These are phyloP conservation scores for Chauna torquata DNA, from an alignment of 2,113 vertebrate species.

Conservation along the genomic window DNA sequence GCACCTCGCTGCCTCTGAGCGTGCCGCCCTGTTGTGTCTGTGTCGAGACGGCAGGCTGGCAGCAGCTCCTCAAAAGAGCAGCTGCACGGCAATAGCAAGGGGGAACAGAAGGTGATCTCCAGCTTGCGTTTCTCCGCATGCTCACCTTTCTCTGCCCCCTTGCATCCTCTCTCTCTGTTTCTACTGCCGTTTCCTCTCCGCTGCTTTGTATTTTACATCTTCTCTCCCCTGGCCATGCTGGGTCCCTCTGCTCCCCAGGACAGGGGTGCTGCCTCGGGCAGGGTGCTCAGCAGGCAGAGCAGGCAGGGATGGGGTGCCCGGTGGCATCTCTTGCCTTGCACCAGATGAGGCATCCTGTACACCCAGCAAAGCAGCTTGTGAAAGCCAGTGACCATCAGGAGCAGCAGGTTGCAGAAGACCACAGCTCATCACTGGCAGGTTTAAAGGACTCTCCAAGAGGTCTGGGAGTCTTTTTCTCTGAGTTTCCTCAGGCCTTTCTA, in stretches of 20 bases:
- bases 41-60: not conserved
- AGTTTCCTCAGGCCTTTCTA: not conserved
- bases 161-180: not conserved
- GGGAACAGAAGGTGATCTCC: not conserved
- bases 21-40: not conserved
- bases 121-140: accelerated
- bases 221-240: not conserved
- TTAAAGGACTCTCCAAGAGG: not conserved
- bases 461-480: too few species aligned
- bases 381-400: not conserved
- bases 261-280: not conserved
- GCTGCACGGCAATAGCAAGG: not conserved
- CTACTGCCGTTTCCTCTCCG: not conserved
- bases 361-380: not conserved
- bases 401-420: not conserved
- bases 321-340: not conserved
- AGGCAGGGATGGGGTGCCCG: not conserved
- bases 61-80: not conserved
- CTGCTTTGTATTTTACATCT: accelerated
- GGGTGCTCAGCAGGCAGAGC: too few species aligned
- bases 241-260: not conserved
- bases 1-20: not conserved
- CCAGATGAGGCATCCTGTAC: not conserved
- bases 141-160: not conserved
- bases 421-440: not conserved